Evolutionary conservation across 2,113 vertebrate genomes (phyloP).

Genomic region (Ptyas mucosa): DNA sequence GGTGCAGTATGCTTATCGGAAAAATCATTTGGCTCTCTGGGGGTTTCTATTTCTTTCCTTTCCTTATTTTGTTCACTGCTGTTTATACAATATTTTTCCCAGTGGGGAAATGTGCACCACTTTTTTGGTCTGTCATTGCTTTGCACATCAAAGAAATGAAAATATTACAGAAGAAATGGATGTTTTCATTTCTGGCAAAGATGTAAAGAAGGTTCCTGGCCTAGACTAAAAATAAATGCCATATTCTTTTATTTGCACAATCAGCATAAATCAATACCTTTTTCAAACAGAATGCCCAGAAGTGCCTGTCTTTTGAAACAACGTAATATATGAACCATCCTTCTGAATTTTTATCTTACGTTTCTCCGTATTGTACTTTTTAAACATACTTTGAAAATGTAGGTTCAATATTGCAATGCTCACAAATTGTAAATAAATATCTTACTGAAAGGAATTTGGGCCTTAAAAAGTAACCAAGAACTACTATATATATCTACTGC

Average conservation of each 20-base stretch:
- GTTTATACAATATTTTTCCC: constrained; percentile 19
- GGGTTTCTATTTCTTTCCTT: background rate
- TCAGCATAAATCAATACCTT: background rate
- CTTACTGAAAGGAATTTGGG: background rate
- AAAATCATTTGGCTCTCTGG: constrained; percentile 5
- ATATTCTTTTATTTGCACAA: background rate
- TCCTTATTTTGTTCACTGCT: background rate
- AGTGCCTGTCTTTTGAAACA: background rate
- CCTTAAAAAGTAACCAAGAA: background rate
- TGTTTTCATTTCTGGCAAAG: background rate
- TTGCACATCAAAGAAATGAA: constrained; percentile 12
- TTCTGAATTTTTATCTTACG: background rate
- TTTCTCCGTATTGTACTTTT: background rate
- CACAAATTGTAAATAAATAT: background rate
- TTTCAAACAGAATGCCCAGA: background rate
- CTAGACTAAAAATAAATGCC: background rate
- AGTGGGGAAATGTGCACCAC: background rate
- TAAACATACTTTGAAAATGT: background rate
- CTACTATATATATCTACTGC: background rate
- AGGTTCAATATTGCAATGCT: background rate
- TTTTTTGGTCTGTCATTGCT: background rate
- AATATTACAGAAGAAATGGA: background rate
- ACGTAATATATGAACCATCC: background rate
- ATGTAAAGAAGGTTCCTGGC: background rate
- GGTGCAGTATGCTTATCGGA: background rate